Base-by-base conservation (phyloP, 2,113 vertebrate species). In the Poecilia latipinna region DNA sequence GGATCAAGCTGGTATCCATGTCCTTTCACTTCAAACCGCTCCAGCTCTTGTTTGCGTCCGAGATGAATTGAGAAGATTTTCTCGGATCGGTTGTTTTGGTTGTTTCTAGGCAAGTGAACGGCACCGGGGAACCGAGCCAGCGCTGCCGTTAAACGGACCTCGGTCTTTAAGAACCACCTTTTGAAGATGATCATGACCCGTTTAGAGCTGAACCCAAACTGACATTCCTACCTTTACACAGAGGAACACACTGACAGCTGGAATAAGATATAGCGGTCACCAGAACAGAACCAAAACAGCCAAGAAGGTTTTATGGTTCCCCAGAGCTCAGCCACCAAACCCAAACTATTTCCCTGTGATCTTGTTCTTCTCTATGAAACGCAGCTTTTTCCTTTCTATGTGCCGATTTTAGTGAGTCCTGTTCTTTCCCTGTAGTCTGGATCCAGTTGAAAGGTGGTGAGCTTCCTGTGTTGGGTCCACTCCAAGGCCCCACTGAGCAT, bases 381-480 rank as follows among this genome's bases (percentile, higher is more conserved):
- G 64, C 51, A 57, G 5, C 33, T 66, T 78, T 61, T 70, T 22
- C 12, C 22, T 71, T 19, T 65, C 32, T 76, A 32, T 32, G 42
- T 74, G 29, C 70, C 65, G 68, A 29, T 60, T 64, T 24, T 57
- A n/a, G 24, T 62, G 32, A 74, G 69, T 71, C 61, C 74, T 80
- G 42, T 75, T 73, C 65, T 73, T 85, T 75, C 74, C 51, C 61
- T 70, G 79, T 85, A 85, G 78, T 71, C 80, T 88, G 86, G 86
- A 91, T 70, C 75, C 67, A 90, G 84, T 90, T 92, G 83, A 92
- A 90, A 90, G 89, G 75, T 87, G 82, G 85, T 84, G 48, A 85
- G 85, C 83, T 89, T 92, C 90, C 90, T 90, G 83, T 82, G 66
- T 83, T 90, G 85, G 91, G 78, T 70, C 72, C 80, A 74, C 57